Evolutionary conservation across 1,140 invertebrate species (phyloP).

Genomic region (Drosophila bocqueti): DNA sequence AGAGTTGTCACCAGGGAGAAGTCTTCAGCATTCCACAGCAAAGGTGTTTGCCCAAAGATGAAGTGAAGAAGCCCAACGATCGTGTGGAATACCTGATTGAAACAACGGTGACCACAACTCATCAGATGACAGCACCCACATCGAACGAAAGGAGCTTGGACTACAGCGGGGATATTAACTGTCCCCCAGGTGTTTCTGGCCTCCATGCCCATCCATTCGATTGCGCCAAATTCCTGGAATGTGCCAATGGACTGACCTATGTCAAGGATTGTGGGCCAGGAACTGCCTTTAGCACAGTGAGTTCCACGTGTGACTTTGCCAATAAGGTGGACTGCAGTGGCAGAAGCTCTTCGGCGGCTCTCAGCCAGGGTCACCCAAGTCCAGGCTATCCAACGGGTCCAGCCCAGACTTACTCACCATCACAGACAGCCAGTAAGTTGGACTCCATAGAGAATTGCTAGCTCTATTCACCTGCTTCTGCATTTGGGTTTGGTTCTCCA

Average conservation of each 20-base stretch:
- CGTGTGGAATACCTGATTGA: conserved; percentile 58
- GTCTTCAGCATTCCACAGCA: conserved; percentile 70
- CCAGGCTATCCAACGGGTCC: not conserved
- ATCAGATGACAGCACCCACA: not conserved
- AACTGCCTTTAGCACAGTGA: conserved; percentile 88
- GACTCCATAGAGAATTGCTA: not conserved
- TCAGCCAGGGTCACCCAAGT: not conserved
- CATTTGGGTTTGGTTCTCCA: conserved; percentile 10
- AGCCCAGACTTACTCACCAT: not conserved
- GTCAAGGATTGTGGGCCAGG: conserved; percentile 89
- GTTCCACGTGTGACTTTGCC: conserved; percentile 88
- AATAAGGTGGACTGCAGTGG: conserved; percentile 86
- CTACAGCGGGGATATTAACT: conserved; percentile 44
- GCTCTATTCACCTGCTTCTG: conserved; percentile 50
- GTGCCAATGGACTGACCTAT: conserved; percentile 87
- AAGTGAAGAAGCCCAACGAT: conserved; percentile 55
- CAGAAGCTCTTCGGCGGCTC: not conserved
- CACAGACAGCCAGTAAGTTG: conserved; percentile 17
- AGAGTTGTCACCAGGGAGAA: conserved; percentile 86
- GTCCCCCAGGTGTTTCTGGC: conserved; percentile 86
- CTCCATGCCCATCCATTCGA: conserved; percentile 87
- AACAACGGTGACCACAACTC: conserved; percentile 1
- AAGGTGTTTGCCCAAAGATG: conserved; percentile 47
- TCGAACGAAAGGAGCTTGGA: not conserved
- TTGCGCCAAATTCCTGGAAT: conserved; percentile 89